Evolutionary conservation across 2,888 invertebrate species (phyloP), one percentile per base, ranked within the genome.

Genomic region (Trisateles emortualis): DNA sequence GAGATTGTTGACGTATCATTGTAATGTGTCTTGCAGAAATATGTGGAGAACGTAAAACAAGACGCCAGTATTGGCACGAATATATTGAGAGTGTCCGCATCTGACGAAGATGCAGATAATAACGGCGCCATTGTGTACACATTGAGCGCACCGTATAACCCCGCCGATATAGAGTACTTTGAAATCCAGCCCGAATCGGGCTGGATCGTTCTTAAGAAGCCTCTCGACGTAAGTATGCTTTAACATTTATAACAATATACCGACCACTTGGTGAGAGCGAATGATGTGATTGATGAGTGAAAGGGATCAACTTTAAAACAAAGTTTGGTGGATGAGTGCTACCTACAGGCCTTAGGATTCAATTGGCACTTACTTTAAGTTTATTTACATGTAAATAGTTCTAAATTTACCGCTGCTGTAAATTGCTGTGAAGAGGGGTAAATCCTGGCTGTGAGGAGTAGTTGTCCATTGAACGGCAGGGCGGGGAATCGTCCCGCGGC

Each of bases 181-280:
- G 97, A 97, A 87, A 98, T 99, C 75, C 98, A 99, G 92, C 96
- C 97, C 72, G 98, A 98, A 86, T 98, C 98, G 78, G 99, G 99
- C 83, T 99, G 98, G 98, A 98, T 99, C 83, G 97, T 98, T 58
- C 93, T 99, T 78, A 97, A 97, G 94, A 98, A 98, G 89, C 97
- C 98, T 50, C 94, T 99, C 83, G 98, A 98, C 95, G 98, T 98
- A 96, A 98, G 98, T 98, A 94, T 94, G 52, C 69, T 73, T 66
- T 76, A 45, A 56, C 48, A 66, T 64, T 49, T 49, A 55, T 56
- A 59, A 55, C 54, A 58, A 69, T 52, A 67, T 58, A 67, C 61
- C 56, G 44, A 72, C 59, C 62, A 70, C 63, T 72, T 68, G 64
- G 68, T 76, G 83, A 82, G 81, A 79, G 73, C 58, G 79, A 81